Conservation (phyloP, 2,888 invertebrate species). For the Dryomyza anilis region DNA sequence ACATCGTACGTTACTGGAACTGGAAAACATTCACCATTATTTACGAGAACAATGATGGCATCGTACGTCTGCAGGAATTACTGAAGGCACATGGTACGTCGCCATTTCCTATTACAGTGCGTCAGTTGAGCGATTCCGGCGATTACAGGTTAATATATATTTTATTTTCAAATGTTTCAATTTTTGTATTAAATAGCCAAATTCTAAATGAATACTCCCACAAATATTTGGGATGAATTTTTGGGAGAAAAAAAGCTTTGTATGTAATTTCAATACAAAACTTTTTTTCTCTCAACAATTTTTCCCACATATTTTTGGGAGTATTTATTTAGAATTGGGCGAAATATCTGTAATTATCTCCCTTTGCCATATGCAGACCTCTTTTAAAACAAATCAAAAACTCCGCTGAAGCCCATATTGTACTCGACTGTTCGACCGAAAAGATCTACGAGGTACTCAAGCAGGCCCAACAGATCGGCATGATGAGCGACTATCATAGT, state of each 20-base stretch:
- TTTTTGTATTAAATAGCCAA: background rate
- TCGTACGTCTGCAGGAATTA: constrained; percentile 84
- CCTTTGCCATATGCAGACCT: constrained; percentile 66
- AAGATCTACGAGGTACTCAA: constrained; percentile 85
- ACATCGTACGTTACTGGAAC: constrained; percentile 86
- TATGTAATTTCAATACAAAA: too few relatives aligned
- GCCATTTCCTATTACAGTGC: constrained; percentile 81
- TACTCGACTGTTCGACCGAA: constrained; percentile 86
- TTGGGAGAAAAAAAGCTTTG: too few relatives aligned
- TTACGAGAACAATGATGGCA: constrained; percentile 93
- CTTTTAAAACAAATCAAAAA: constrained; percentile 90
- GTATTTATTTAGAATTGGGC: too few relatives aligned
- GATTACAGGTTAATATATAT: constrained; percentile 74
- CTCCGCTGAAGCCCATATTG: constrained; percentile 88
- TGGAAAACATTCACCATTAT: constrained; percentile 97
- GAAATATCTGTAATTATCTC: too few relatives aligned
- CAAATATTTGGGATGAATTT: too few relatives aligned
- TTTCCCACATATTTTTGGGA: background rate
- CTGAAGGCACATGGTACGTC: constrained; percentile 87
- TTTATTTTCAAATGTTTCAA: background rate
- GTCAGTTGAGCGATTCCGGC: constrained; percentile 81
- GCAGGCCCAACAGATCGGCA: constrained; percentile 94
- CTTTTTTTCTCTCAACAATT: background rate
- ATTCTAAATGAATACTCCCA: background rate
- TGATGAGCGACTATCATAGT: constrained; percentile 96